Conservation (phyloP, 2,113 vertebrate genomes). For the Apodemus speciosus region DNA sequence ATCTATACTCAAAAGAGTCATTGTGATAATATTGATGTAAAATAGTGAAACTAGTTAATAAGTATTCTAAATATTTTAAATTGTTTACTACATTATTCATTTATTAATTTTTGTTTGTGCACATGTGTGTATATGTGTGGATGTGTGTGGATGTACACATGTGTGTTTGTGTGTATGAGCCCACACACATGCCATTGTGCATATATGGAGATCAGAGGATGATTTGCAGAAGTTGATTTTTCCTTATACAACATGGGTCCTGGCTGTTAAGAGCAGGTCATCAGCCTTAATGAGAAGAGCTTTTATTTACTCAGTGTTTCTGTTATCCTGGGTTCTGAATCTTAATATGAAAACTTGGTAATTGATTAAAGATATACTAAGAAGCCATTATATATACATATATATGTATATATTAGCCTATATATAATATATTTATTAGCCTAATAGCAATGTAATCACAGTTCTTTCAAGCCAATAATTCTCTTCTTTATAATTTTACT, state of each 20-base stretch:
- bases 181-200: not conserved
- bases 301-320: not conserved
- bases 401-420: too few species aligned
- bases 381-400: not conserved
- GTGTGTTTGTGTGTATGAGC: not conserved
- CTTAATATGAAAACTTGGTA: not conserved
- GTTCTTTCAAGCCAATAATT: not conserved
- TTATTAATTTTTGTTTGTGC: not conserved
- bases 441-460: not conserved
- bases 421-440: too few species aligned
- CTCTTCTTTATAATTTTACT: not conserved
- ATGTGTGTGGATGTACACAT: not conserved
- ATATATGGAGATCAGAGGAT: not conserved
- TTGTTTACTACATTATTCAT: not conserved
- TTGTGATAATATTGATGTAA: not conserved
- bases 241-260: not conserved
- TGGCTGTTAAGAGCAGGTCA: not conserved
- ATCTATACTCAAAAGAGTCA: conserved; percentile 7
- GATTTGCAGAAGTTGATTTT: not conserved
- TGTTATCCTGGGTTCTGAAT: not conserved
- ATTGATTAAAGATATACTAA: conserved; percentile 7
- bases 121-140: not conserved
- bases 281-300: not conserved
- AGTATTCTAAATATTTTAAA: not conserved
- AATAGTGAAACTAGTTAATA: not conserved